Conservation (phyloP, 2,888 invertebrate species). For the Drosophila borealis region DNA sequence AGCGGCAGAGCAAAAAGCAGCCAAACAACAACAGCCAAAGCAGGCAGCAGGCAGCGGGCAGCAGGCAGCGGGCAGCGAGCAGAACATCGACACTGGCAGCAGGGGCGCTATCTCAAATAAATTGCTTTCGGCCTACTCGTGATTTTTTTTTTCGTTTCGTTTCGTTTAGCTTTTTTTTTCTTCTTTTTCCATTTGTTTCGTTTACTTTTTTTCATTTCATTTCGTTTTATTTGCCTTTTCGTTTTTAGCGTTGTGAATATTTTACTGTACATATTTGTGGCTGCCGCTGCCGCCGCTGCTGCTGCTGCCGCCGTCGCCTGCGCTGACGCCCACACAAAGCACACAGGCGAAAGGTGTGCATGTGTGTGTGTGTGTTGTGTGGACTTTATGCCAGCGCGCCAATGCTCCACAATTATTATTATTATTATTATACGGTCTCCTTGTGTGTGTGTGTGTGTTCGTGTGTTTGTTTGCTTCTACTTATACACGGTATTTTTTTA, state of each 20-base stretch:
- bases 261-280: constrained; percentile 61
- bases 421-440: constrained; percentile 59
- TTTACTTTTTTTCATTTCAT: constrained; percentile 29
- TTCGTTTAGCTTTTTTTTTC: constrained; percentile 16
- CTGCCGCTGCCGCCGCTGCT: constrained; percentile 24
- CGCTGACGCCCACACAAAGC: constrained; percentile 47
- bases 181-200: constrained; percentile 45
- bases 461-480: constrained; percentile 40
- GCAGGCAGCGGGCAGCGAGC: background rate
- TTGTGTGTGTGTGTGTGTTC: constrained; percentile 18
- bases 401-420: constrained; percentile 77
- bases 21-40: constrained; percentile 31
- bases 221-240: constrained; percentile 51
- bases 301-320: constrained; percentile 13
- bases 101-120: constrained; percentile 65
- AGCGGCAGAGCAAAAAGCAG: constrained; percentile 34
- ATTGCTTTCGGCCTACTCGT: constrained; percentile 81
- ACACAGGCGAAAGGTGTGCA: constrained; percentile 21
- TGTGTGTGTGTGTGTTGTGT: constrained; percentile 26
- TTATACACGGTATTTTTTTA: constrained; percentile 53
- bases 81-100: constrained; percentile 22
- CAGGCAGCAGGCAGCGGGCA: constrained; percentile 13
- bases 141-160: constrained; percentile 54
- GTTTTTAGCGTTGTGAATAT: constrained; percentile 54
- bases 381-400: constrained; percentile 51